phyloP scores from a whole-genome alignment of 2,113 vertebrate genomes.

The Symphodus melops region DNA sequence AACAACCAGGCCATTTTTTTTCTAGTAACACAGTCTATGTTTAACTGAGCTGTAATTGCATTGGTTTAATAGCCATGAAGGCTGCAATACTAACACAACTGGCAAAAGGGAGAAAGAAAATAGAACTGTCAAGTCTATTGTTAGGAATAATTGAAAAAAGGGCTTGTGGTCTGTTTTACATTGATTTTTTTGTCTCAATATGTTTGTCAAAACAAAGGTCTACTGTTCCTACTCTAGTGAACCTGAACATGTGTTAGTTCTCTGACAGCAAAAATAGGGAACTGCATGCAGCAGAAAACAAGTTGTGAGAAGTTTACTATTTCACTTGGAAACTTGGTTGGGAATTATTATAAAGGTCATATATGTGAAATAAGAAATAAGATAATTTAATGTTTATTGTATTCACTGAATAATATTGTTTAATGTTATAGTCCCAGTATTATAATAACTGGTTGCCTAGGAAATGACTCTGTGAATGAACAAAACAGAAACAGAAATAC shows the following conservation, averaged over 20 bases:
- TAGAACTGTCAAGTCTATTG: slow-evolving; percentile 60
- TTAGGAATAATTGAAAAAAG: slow-evolving; percentile 4
- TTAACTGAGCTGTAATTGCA: slow-evolving; percentile 6
- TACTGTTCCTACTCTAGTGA: slow-evolving; percentile 37
- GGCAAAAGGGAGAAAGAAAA: slow-evolving; percentile 49
- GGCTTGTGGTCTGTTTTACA: slow-evolving; percentile 56
- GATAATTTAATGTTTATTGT: neutral
- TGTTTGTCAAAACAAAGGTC: slow-evolving; percentile 48
- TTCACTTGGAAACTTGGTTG: no score
- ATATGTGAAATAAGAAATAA: neutral
- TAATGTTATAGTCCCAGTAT: neutral
- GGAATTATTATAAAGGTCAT: neutral
- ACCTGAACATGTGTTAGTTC: neutral
- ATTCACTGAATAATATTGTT: slow-evolving; percentile 12
- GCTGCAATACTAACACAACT: slow-evolving; percentile 46
- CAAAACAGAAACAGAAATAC: slow-evolving; percentile 46
- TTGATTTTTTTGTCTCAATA: slow-evolving; percentile 39
- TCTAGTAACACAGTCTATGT: neutral
- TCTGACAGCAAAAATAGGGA: no score
- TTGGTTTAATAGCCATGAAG: slow-evolving; percentile 26
- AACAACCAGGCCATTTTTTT: slow-evolving; percentile 8
- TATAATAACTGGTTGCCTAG: slow-evolving; percentile 34
- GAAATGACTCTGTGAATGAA: slow-evolving; percentile 66
- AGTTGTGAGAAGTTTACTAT: no score
- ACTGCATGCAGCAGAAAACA: no score